These are phyloP conservation scores for Nothocercus julius DNA, from an alignment of 2,113 vertebrate species.

Conservation along the genomic window DNA sequence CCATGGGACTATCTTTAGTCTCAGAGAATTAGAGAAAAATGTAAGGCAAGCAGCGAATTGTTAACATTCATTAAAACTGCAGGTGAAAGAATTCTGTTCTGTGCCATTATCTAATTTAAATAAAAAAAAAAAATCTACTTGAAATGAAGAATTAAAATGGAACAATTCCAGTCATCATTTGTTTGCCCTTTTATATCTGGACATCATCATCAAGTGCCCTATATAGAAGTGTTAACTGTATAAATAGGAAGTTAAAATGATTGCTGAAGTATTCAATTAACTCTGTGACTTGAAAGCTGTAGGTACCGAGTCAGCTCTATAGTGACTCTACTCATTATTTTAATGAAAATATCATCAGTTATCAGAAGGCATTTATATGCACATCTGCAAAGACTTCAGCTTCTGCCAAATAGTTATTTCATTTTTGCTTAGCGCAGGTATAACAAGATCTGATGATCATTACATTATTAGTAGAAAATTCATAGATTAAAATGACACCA, in stretches of 20 bases:
- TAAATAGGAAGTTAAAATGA: not conserved
- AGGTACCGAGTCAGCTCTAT: not conserved
- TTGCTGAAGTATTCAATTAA: not conserved
- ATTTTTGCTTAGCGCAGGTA: not conserved
- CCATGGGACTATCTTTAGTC: not conserved
- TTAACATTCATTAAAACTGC: accelerated
- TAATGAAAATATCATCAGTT: not conserved
- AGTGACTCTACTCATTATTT: not conserved
- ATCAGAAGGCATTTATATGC: not conserved
- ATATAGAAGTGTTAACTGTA: not conserved
- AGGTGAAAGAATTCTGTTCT: not conserved
- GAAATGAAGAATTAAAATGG: not conserved
- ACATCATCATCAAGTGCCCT: not conserved
- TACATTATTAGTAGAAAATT: not conserved
- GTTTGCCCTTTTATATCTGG: not conserved
- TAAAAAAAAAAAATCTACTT: not conserved
- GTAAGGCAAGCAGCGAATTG: not conserved
- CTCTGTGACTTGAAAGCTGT: not conserved
- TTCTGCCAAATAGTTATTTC: not conserved
- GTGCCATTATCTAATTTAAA: not conserved
- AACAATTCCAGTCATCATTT: not conserved
- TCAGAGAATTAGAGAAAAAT: not conserved
- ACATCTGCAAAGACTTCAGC: not conserved
- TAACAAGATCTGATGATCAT: not conserved
- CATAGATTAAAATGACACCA: not conserved